Percentiles rank a stretch among this genome's conserved stretches.
These are phyloP conservation scores for Chauna torquata DNA, from an alignment of 2,113 vertebrate genomes.

Conservation along the genomic window DNA sequence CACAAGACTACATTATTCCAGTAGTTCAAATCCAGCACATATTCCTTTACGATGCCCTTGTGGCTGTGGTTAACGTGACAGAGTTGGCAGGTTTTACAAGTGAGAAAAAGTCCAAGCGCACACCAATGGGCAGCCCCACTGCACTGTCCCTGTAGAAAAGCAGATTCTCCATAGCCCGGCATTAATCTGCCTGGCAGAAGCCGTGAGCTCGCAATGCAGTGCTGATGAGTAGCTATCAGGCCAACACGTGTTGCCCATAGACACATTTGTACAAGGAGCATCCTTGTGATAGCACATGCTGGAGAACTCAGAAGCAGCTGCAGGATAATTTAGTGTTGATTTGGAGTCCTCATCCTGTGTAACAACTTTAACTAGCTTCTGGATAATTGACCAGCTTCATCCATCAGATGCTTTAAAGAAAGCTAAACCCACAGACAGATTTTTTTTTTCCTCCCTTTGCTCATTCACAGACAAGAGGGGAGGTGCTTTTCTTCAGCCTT, in stretches of 20 bases:
- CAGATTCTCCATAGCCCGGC: background rate
- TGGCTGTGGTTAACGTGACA: background rate
- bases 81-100: background rate
- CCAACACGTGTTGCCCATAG: background rate
- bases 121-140: background rate
- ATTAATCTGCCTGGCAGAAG: background rate
- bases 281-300: background rate
- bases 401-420: background rate
- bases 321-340: conserved; percentile 32
- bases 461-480: background rate
- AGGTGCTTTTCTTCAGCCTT: background rate
- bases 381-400: conserved; percentile 28
- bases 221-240: background rate
- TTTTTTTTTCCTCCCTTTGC: background rate
- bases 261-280: background rate
- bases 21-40: background rate
- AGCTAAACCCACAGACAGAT: background rate
- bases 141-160: background rate
- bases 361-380: conserved; percentile 13
- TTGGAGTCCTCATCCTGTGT: conserved; percentile 5
- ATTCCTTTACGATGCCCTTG: background rate
- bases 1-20: background rate
- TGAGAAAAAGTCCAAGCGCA: background rate
- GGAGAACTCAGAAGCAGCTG: conserved; percentile 35
- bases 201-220: background rate